phyloP scores from a whole-genome alignment of 2,113 vertebrate species.

The Nycticryphes semicollaris region DNA sequence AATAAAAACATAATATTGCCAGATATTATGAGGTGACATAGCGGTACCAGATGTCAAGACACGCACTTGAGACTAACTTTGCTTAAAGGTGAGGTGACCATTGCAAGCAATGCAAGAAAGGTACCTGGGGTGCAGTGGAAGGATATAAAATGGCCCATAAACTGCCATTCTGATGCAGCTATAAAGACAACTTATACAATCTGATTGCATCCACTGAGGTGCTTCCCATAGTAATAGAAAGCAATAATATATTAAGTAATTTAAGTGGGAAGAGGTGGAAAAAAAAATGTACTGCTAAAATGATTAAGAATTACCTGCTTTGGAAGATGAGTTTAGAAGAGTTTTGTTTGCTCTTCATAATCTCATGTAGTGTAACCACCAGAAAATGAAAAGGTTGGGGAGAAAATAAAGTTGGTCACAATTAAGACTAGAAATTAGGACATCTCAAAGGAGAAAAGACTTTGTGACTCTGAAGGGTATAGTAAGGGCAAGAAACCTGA shows the following conservation, averaged over 20 bases:
- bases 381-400: background rate
- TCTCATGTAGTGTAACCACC: background rate
- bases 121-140: background rate
- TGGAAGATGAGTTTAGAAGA: background rate
- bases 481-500: background rate
- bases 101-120: background rate
- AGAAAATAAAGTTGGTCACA: background rate
- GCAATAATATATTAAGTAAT: background rate
- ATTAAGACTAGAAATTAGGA: background rate
- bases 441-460: background rate
- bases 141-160: background rate
- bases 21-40: background rate
- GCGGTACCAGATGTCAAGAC: background rate
- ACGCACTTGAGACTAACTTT: fast-evolving
- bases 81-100: background rate
- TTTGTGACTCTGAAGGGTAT: background rate
- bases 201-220: background rate
- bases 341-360: background rate
- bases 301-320: background rate
- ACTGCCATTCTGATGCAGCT: background rate
- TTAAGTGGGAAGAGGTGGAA: background rate
- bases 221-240: background rate
- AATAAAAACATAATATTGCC: background rate
- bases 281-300: background rate
- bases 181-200: background rate